These are phyloP conservation scores for Virgularia gustaviana DNA, from an alignment of 92 coral and sea anemone genomes.

Conservation along the genomic window DNA sequence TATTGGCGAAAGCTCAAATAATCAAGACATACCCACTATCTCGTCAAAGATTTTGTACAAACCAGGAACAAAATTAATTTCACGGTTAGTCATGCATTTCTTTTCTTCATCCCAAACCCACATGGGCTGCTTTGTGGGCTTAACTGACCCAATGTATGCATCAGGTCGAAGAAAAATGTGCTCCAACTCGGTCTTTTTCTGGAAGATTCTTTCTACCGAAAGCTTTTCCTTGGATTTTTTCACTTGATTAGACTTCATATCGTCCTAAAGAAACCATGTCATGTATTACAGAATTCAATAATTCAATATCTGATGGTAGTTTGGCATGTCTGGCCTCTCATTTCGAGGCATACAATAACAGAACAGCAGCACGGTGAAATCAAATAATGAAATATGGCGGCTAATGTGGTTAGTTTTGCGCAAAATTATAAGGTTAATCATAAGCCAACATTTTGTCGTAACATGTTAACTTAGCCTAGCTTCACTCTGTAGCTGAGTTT, in stretches of 20 bases:
- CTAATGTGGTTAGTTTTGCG: too few species aligned
- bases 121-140: conserved; percentile 83
- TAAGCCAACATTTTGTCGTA: too few species aligned
- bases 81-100: conserved; percentile 77
- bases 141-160: conserved; percentile 96
- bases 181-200: conserved; percentile 93
- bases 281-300: too few species aligned
- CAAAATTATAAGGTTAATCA: too few species aligned
- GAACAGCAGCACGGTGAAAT: too few species aligned
- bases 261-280: conserved; percentile 52
- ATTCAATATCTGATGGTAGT: too few species aligned
- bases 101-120: conserved; percentile 85
- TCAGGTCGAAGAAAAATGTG: conserved; percentile 98
- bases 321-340: too few species aligned
- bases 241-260: conserved; percentile 44
- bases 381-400: too few species aligned
- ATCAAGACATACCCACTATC: conserved; percentile 65
- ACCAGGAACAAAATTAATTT: conserved; percentile 93
- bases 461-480: too few species aligned
- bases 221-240: conserved; percentile 80
- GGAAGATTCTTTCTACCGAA: conserved; percentile 94
- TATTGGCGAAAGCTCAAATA: background rate
- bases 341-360: too few species aligned
- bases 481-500: too few species aligned
- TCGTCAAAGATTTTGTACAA: conserved; percentile 97